phyloP scores from a whole-genome alignment of 92 coral and sea anemone genomes.

The Epizoanthus fatuus region DNA sequence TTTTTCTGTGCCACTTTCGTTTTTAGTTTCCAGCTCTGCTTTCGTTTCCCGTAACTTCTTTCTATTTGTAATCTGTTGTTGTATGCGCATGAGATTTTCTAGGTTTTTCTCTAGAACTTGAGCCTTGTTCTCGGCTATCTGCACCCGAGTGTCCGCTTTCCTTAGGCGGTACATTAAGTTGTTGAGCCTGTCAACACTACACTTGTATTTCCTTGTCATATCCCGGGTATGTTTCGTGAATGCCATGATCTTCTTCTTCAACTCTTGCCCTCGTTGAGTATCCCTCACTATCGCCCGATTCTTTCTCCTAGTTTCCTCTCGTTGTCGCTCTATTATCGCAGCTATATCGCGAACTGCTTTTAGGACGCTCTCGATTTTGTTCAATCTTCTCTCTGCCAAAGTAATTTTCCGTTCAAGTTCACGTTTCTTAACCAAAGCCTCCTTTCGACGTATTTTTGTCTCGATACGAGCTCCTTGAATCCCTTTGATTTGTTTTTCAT shows the following conservation, averaged over 20 bases:
- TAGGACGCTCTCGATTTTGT: conserved; percentile 21
- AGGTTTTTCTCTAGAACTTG: conserved; percentile 15
- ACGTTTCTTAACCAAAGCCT: conserved; percentile 4
- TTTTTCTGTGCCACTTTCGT: conserved; percentile 17
- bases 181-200: conserved; percentile 49
- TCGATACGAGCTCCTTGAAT: conserved; percentile 16
- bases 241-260: conserved; percentile 32
- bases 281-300: conserved; percentile 10
- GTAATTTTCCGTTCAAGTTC: conserved; percentile 23
- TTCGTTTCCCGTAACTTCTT: conserved; percentile 1
- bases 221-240: conserved; percentile 47
- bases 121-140: conserved; percentile 31
- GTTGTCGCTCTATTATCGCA: conserved; percentile 24
- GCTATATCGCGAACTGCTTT: conserved; percentile 19
- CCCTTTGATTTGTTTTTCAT: conserved; percentile 17
- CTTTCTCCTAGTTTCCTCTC: conserved; percentile 28
- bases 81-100: conserved; percentile 14
- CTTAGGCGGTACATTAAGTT: conserved; percentile 25
- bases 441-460: conserved; percentile 36
- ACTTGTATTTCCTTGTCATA: conserved; percentile 39
- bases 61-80: conserved; percentile 10
- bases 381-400: conserved; percentile 24
- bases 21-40: neutral
- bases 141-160: conserved; percentile 13
- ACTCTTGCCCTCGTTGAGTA: conserved; percentile 11